Conservation (phyloP, 2,113 vertebrate genomes). For the Elachura formosa region DNA sequence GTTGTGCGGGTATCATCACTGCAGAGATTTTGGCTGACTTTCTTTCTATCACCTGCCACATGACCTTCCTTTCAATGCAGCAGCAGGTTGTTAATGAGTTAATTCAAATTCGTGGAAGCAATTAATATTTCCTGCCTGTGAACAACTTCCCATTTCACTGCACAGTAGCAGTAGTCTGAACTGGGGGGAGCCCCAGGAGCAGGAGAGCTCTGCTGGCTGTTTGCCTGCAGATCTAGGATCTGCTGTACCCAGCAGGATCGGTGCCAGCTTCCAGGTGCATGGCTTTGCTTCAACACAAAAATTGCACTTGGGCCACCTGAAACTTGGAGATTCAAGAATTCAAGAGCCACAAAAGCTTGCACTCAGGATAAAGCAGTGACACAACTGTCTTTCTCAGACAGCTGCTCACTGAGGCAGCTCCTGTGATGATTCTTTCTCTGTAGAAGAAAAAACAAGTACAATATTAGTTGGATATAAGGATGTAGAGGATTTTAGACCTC, state of each 20-base stretch:
- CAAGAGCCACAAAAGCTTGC: neutral
- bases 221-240: neutral
- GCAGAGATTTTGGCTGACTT: neutral
- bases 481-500: neutral
- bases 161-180: neutral
- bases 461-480: neutral
- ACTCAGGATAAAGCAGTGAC: neutral
- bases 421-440: neutral
- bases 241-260: neutral
- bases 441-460: fast-evolving
- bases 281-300: neutral
- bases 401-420: neutral
- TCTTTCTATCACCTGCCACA: neutral
- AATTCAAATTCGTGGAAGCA: neutral
- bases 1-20: neutral
- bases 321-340: neutral
- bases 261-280: neutral
- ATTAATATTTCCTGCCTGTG: neutral
- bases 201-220: neutral
- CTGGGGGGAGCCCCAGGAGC: neutral
- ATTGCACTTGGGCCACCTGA: neutral
- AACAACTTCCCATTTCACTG: neutral
- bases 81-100: neutral
- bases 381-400: neutral
- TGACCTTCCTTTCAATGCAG: neutral